Evolutionary conservation across 2,888 invertebrate genomes (phyloP).

Genomic region (Agrochola litura): DNA sequence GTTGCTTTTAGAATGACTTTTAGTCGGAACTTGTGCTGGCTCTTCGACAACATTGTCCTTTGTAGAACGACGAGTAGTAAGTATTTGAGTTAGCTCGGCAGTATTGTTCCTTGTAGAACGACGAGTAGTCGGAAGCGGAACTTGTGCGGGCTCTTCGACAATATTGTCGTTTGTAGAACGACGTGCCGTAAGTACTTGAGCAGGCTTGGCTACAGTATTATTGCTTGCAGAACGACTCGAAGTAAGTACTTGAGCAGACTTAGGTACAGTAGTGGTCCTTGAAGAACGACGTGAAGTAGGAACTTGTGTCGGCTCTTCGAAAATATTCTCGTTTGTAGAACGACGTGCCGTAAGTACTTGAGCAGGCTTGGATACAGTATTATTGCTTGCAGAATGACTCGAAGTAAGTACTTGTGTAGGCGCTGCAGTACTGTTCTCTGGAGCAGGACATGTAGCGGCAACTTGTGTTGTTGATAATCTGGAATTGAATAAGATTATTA

Average conservation of each 20-base stretch:
- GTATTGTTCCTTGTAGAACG: background rate
- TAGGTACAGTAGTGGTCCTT: background rate
- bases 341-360: background rate
- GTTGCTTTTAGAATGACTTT: background rate
- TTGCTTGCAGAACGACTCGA: background rate
- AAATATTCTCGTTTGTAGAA: background rate
- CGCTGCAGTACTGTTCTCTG: background rate
- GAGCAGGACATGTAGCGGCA: background rate
- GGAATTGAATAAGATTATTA: constrained; percentile 15
- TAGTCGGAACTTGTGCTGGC: background rate
- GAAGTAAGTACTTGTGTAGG: background rate
- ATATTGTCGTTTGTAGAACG: background rate
- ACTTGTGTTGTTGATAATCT: constrained; percentile 23
- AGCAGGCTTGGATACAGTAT: background rate
- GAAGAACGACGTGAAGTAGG: background rate
- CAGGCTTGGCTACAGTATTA: no score
- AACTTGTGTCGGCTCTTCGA: background rate
- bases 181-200: background rate
- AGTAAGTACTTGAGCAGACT: background rate
- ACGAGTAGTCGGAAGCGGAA: background rate
- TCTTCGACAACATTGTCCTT: background rate
- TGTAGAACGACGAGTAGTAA: background rate
- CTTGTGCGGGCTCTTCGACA: background rate
- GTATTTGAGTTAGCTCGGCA: no score
- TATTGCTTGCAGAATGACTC: background rate